Base-by-base conservation (phyloP, 2,113 vertebrate species). In the Chloropsis hardwickii region DNA sequence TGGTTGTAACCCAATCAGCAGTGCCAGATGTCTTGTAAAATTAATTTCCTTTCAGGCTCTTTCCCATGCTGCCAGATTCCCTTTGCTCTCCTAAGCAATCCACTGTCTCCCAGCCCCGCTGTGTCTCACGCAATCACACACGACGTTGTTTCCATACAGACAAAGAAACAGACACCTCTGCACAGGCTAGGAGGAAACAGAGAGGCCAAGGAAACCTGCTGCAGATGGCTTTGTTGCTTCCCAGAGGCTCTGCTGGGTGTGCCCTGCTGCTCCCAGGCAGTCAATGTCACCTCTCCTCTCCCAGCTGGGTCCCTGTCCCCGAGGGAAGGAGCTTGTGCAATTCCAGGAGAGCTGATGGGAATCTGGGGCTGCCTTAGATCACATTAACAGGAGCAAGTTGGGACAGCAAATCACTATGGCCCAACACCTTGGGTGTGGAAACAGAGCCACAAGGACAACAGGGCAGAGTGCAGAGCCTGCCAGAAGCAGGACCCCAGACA, bases 1-100 rank as follows among this genome's bases (percentile, higher is more conserved):
- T 79, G 69, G 44, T 35, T 93, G 71, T 81, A 83, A 81, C 42
- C 51, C 88, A 66, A 35, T 70, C 93, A 96, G 69, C n/a, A 65
- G 44, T 81, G 86, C 92, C 92, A 93, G 72, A 88, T 79, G 86
- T 74, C 93, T 90, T 50, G 69, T 69, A 84, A 93, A 90, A 95
- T 94, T 71, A 86, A 90, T 92, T 96, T 92, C 86, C 90, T 96
- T 83, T 28, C 5, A 88, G 88, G 76, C 82, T 84, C 45, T 79
- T 86, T 96, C 88, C 86, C 90, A 69, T 33, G 69, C 71, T 88
- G 72, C 69, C 82, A 86, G 89, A 92, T 40, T 91, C 37, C 60
- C 79, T 81, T 58, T 83, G 53, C 80, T 81, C 79, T 86, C 88
- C 61, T 53, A 5, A 78, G 92, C 60, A 57, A 67, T 28, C 4